A percentile compares a stretch with the other conserved stretches of the same genome.
These are phyloP conservation scores for Drepana arcuata DNA, from an alignment of 1,140 invertebrate genomes.

Conservation along the genomic window DNA sequence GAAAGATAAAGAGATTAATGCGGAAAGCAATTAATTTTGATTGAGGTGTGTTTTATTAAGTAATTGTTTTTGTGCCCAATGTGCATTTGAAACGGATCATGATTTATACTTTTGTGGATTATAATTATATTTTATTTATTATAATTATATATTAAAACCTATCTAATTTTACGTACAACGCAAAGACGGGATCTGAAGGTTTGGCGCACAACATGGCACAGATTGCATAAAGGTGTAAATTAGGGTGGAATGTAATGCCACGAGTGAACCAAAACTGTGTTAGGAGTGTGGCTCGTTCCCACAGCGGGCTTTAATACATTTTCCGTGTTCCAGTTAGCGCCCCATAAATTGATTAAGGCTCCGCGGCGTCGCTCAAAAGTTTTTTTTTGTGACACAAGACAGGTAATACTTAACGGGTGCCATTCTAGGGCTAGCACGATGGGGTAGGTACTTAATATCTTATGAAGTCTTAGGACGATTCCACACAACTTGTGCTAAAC, in stretches of 20 bases:
- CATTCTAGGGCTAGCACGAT: slow-evolving; percentile 5
- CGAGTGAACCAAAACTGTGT: slow-evolving; percentile 39
- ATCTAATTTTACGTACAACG: too few species aligned
- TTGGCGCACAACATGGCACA: too few species aligned
- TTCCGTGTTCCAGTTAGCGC: slow-evolving; percentile 70
- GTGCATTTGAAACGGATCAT: slow-evolving; percentile 49
- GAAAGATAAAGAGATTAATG: slow-evolving; percentile 51
- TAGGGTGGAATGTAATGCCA: slow-evolving; percentile 37
- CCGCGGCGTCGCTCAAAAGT: slow-evolving; percentile 55
- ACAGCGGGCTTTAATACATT: slow-evolving; percentile 69
- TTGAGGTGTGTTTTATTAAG: slow-evolving; percentile 70
- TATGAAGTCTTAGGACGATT: too few species aligned
- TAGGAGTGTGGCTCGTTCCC: slow-evolving; percentile 54
- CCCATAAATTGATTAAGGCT: slow-evolving; percentile 69
- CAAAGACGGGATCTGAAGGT: too few species aligned
- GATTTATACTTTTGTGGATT: too few species aligned
- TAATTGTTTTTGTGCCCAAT: slow-evolving; percentile 67
- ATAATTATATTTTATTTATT: too few species aligned
- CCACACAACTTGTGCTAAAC: too few species aligned
- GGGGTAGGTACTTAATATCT: too few species aligned
- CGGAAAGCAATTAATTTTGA: slow-evolving; percentile 62
- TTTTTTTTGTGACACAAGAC: slow-evolving; percentile 57
- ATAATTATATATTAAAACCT: too few species aligned
- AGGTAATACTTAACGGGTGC: slow-evolving; percentile 20
- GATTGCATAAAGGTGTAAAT: too few species aligned